phyloP scores from a whole-genome alignment of 2,113 vertebrate species.

The Neogobius melanostomus region DNA sequence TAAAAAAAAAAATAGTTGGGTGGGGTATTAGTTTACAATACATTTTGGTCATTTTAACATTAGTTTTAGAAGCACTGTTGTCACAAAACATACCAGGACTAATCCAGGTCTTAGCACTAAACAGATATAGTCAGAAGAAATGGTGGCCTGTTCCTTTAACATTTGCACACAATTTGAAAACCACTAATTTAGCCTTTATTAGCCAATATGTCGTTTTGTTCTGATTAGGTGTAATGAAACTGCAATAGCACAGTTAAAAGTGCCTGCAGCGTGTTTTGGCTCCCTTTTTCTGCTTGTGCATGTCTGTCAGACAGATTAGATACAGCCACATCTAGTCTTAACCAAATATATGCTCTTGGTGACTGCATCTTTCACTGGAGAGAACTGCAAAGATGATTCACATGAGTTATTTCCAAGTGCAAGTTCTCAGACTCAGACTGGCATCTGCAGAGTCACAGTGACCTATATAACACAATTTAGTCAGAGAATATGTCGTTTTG shows the following conservation, averaged over 20 bases:
- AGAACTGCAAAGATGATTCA: conserved; percentile 14
- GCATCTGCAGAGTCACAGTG: conserved; percentile 13
- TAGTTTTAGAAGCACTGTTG: no score
- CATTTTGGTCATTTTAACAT: no score
- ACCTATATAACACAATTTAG: conserved; percentile 10
- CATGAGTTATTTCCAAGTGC: neutral
- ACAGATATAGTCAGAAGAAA: neutral
- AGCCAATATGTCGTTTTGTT: no score
- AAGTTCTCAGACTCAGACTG: conserved; percentile 4
- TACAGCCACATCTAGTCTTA: conserved; percentile 32
- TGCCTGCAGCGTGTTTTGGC: neutral
- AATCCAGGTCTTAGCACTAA: neutral
- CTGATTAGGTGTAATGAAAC: no score
- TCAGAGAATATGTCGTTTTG: neutral
- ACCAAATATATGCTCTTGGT: conserved; percentile 27
- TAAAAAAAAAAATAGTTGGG: no score
- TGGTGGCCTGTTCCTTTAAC: no score
- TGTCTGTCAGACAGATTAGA: conserved; percentile 20
- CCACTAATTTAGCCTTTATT: neutral
- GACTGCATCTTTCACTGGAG: conserved; percentile 8
- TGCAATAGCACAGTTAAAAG: no score
- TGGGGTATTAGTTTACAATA: no score
- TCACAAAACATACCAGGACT: neutral
- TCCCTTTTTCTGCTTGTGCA: neutral
- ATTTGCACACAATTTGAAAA: neutral